These are phyloP conservation scores for Drosophila multiciliata DNA, from an alignment of 2,888 invertebrate genomes.

Conservation along the genomic window DNA sequence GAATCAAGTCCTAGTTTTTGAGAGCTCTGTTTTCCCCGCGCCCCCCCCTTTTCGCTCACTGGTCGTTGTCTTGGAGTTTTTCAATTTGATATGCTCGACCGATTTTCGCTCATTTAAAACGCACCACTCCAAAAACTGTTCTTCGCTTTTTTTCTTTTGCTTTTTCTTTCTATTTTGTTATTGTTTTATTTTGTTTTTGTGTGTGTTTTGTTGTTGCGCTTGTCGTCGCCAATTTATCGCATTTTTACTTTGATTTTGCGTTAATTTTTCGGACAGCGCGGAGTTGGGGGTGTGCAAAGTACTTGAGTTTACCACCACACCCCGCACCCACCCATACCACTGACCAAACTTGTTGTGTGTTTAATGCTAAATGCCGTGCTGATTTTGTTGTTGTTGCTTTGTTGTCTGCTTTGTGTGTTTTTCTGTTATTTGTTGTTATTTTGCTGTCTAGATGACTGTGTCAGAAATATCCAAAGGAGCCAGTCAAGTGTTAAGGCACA, in stretches of 20 bases:
- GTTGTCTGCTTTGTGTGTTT: constrained; percentile 39
- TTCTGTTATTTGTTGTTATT: constrained; percentile 32
- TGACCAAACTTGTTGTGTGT: constrained; percentile 44
- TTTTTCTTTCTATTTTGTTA: constrained; percentile 29
- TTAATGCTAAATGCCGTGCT: constrained; percentile 69
- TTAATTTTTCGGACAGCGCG: constrained; percentile 71
- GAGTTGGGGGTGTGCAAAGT: not conserved
- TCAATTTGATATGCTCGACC: constrained; percentile 81
- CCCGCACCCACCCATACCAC: not conserved
- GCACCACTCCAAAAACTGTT: constrained; percentile 41
- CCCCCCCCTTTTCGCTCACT: too few species aligned
- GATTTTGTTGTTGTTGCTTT: constrained; percentile 37
- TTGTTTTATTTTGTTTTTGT: constrained; percentile 43
- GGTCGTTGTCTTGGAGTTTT: constrained; percentile 70
- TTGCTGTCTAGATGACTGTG: constrained; percentile 13
- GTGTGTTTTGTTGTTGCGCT: constrained; percentile 52
- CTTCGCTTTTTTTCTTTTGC: constrained; percentile 9
- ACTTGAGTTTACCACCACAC: not conserved
- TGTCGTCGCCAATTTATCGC: constrained; percentile 79
- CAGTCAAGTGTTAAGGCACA: constrained; percentile 65
- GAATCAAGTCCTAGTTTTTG: constrained; percentile 18
- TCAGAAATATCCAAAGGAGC: constrained; percentile 31
- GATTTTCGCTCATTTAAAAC: constrained; percentile 79
- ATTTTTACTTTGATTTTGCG: constrained; percentile 79
- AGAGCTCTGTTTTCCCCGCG: not conserved